These are phyloP conservation scores for Myiozetetes cayanensis DNA, from an alignment of 2,113 vertebrate genomes.

Conservation along the genomic window DNA sequence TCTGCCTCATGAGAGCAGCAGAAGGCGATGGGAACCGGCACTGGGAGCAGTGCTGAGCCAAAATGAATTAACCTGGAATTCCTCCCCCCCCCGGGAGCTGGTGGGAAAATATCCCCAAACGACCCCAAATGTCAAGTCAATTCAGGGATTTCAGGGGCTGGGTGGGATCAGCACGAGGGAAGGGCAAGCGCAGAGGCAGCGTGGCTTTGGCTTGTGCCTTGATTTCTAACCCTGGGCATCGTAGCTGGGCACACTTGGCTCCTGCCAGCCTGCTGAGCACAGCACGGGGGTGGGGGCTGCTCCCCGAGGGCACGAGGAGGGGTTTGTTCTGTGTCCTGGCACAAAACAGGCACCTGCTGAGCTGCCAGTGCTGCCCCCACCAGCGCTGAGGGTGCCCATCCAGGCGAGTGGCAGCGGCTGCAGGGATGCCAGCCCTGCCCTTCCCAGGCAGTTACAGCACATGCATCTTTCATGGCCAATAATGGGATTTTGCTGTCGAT, in stretches of 20 bases:
- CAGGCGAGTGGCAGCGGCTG: not conserved
- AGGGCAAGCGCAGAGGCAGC: not conserved
- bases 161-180: not conserved
- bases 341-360: not conserved
- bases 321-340: not conserved
- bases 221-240: not conserved
- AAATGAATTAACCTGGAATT: not conserved
- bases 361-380: not conserved
- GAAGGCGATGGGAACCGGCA: not conserved
- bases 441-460: not conserved
- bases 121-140: not conserved
- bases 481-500: slow-evolving; percentile 52
- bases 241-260: not conserved
- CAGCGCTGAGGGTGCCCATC: not conserved
- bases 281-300: accelerated
- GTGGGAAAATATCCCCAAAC: not conserved
- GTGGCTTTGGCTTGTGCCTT: accelerated
- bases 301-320: not conserved
- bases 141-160: not conserved
- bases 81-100: not conserved
- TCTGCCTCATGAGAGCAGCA: not conserved
- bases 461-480: slow-evolving; percentile 53
- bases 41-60: accelerated
- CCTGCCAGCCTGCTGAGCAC: not conserved
- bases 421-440: not conserved